Percentiles rank a stretch among this genome's conserved stretches.
Evolutionary conservation across 2,113 vertebrate genomes (phyloP).

Genomic region (Otolemur garnettii): DNA sequence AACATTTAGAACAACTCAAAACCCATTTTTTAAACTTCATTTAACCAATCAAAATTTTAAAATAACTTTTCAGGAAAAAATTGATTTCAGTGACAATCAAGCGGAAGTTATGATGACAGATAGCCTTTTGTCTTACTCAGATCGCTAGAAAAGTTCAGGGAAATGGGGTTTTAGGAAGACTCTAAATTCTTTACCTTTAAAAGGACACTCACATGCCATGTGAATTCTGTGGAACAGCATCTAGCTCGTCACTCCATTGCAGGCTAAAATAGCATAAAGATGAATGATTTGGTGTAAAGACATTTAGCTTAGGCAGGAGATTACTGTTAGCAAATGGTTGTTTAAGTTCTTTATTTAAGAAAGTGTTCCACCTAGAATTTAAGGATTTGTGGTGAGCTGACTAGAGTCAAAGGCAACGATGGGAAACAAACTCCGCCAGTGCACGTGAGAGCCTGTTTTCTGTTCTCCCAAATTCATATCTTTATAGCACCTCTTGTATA

Average conservation of each 20-base stretch:
- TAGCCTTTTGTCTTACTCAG: background rate
- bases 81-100: background rate
- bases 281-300: constrained; percentile 32
- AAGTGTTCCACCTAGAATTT: background rate
- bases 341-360: constrained; percentile 20
- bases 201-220: background rate
- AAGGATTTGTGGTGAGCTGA: background rate
- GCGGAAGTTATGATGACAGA: background rate
- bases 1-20: background rate
- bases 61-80: constrained; percentile 9
- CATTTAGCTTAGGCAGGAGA: background rate
- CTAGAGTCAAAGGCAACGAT: background rate
- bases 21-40: no score
- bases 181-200: background rate
- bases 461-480: background rate
- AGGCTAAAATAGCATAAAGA: background rate
- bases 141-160: background rate
- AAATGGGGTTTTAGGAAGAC: background rate
- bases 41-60: background rate
- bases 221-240: background rate
- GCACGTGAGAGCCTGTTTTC: background rate
- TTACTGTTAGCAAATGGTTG: background rate
- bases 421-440: background rate
- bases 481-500: background rate
- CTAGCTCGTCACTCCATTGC: background rate